Evolutionary conservation across 2,113 vertebrate species (phyloP), one percentile per base, ranked within the genome.

Genomic region (Laterallus jamaicensis): DNA sequence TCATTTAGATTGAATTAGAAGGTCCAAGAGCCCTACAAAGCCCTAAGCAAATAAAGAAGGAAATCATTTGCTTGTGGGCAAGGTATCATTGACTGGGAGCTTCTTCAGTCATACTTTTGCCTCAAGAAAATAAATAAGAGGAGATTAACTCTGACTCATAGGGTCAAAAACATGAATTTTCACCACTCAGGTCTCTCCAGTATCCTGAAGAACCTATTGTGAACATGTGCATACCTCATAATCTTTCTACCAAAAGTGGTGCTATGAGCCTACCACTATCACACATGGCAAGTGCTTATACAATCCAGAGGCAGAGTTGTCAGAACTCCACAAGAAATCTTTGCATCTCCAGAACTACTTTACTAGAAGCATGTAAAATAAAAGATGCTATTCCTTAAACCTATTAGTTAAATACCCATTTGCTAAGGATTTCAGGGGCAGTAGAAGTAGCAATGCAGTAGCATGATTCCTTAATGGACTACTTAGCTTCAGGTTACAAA

Each of bases 291-390:
- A 32, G 4, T 49, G 13, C 5, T 85, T 56, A 32, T 14, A 55
- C 44, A 15, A 76, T n/a, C 19, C 58, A 55, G 47, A 82, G 17
- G 3, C 49, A 55, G 29, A 42, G 49, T 26, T 66, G 35, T 15
- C 37, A 32, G 56, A 25, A 24, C 16, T 91, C n/a, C 18, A 37
- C 5, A 1, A 0, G 0, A 1, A 78, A 40, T 14, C 60, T 63
- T 81, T 40, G 31, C 21, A 74, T 69, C 24, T 39, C 73, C 44
- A 82, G 56, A 87, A 68, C 6, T n/a, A 26, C 28, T 47, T 47
- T n/a, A 54, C 28, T n/a, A 47, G 32, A 63, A 62, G 71, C 4
- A 49, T 1, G 2, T 16, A 16, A 86, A 88, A 83, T 62, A 22
- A 78, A 74, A 67, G 8, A 4, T 78, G 17, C 5, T 55, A 20